Conservation (phyloP, 2,797 vertebrate species). For the Tapirus indicus region DNA sequence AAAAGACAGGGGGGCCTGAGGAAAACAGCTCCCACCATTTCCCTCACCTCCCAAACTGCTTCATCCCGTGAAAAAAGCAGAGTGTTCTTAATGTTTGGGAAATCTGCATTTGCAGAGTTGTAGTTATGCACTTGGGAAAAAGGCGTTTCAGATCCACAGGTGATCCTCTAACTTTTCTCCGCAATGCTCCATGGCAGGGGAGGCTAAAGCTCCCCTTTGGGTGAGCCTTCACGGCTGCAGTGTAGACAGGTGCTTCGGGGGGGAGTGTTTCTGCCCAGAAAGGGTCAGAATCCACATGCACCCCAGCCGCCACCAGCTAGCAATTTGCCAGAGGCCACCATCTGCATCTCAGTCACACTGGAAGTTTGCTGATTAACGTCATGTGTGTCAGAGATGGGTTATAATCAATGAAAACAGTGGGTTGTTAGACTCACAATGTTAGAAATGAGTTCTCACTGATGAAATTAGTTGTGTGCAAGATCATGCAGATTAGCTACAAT, state of each 20-base stretch:
- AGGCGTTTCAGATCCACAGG: background rate
- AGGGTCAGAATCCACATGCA: fast-evolving
- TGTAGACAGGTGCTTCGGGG: background rate
- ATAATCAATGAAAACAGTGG: fast-evolving
- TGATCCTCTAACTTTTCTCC: fast-evolving
- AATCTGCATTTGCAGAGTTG: fast-evolving
- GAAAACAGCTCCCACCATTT: background rate
- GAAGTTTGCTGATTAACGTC: background rate
- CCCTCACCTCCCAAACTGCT: background rate
- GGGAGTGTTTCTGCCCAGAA: fast-evolving
- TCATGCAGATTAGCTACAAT: background rate
- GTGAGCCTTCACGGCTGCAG: fast-evolving
- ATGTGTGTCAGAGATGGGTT: fast-evolving
- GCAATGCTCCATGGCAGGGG: fast-evolving
- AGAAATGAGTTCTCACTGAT: background rate
- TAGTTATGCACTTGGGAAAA: background rate
- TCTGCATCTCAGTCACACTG: fast-evolving
- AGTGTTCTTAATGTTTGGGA: background rate
- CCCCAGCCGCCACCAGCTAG: fast-evolving
- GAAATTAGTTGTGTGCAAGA: background rate
- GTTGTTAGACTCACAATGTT: fast-evolving
- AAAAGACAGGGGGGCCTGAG: background rate
- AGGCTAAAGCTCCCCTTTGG: fast-evolving
- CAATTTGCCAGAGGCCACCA: fast-evolving
- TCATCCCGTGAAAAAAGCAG: background rate